Conservation (phyloP, 2,888 invertebrate species). For the Diplolepis rosae region DNA sequence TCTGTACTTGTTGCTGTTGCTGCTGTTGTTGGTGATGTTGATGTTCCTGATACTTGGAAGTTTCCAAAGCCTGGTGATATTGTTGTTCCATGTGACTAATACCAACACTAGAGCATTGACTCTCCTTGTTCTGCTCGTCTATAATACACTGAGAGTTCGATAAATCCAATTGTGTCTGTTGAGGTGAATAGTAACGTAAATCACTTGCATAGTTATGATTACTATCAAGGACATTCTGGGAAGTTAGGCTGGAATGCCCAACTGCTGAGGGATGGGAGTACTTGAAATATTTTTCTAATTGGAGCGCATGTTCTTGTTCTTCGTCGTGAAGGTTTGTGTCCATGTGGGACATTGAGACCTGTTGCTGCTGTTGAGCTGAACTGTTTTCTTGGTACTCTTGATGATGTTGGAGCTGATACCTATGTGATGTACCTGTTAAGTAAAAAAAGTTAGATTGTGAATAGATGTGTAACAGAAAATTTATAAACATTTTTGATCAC, state of each 20-base stretch:
- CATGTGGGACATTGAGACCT: conserved; percentile 65
- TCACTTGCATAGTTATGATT: conserved; percentile 77
- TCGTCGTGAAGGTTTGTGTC: conserved; percentile 60
- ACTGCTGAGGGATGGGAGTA: conserved; percentile 61
- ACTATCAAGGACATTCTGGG: conserved; percentile 73
- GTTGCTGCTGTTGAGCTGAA: conserved; percentile 51
- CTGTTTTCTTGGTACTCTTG: conserved; percentile 64
- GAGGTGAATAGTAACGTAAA: conserved; percentile 69
- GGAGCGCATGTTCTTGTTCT: conserved; percentile 66
- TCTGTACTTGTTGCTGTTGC: conserved; percentile 62
- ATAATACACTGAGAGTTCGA: conserved; percentile 68
- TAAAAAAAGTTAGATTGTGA: neutral
- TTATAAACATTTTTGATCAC: neutral
- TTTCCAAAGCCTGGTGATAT: conserved; percentile 68
- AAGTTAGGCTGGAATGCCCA: conserved; percentile 63
- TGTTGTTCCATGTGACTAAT: conserved; percentile 68
- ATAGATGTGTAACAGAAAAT: neutral
- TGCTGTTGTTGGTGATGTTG: conserved; percentile 57
- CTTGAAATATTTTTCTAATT: conserved; percentile 71
- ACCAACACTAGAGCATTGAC: conserved; percentile 60
- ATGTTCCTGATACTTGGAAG: conserved; percentile 67
- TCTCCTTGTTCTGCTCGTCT: conserved; percentile 66
- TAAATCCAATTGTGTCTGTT: conserved; percentile 67
- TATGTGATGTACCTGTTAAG: conserved; percentile 64
- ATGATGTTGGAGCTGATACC: conserved; percentile 69